Evolutionary conservation across 2,888 invertebrate species (phyloP), one percentile per base, ranked within the genome.

Genomic region (Vanessa cardui): DNA sequence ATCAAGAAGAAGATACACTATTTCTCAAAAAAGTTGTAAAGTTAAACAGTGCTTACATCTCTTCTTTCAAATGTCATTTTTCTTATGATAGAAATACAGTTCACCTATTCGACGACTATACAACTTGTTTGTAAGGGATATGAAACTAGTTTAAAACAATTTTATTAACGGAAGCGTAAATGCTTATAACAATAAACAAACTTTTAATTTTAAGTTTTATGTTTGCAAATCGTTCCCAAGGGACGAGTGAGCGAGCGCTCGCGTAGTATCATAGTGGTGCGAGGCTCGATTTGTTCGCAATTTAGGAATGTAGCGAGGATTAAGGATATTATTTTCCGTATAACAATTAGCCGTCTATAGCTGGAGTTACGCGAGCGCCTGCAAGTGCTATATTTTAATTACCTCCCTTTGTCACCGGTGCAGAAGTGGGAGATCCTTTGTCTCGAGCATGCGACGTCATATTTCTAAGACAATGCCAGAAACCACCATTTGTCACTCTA

Each of bases 371-470:
- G n/a, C 44, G 39, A 39, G 47, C 59, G 66, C 60, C 70, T 70
- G 68, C 64, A 58, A 70, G 72, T 71, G 62, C 72, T 68, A 65
- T 71, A 64, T 64, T 73, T 73, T 72, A 73, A 73, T 72, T 71
- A 70, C 64, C 64, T 49, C 58, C 72, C 69, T 68, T 73, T 73
- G 72, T 73, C 64, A 66, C 62, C 65, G 62, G 66, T 65, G 72
- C 68, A 59, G 39, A 60, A 61, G 61, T 59, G 72, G 15, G 6
- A 18, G 56, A 33, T 56, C 56, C 73, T 72, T 73, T 72, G 70
- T 72, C 68, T 59, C 39, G 39, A 39, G 60, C 63, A 65, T 63
- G 70, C 52, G 16, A 58, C 70, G 72, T 67, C 67, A 67, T 66
- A 70, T 65, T 66, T 69, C 66, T 62, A 63, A 73, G 72, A 73